Evolutionary conservation across 2,113 vertebrate genomes (phyloP), one percentile per base, ranked within the genome.

Genomic region (Cavia aperea): DNA sequence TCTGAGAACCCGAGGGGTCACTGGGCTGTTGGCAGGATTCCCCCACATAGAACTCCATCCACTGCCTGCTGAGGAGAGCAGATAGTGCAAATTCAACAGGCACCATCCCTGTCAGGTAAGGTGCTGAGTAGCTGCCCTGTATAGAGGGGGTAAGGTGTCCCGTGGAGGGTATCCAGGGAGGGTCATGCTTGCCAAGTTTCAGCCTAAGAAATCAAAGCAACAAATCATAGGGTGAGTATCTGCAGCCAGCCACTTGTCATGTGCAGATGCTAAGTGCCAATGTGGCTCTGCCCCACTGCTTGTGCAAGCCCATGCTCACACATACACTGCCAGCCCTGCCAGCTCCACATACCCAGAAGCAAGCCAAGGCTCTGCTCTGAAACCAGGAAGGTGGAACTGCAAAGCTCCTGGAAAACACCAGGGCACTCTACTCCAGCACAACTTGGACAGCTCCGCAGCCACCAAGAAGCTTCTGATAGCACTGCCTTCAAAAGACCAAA

Each of bases 21-120:
- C 85, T 49, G 10, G 88, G 87, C 81, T 92, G 91, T 77, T 87
- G 58, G 6, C 0, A 93, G 86, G 92, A 62, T 24, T 92, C 81
- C 65, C 77, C 21, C 43, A 0, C 39, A 39, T 39, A 39, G 10
- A 13, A 31, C 62, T 93, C 94, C 66, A 5, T 54, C 90, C 77
- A 0, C 1, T 18, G 49, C 92, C 95, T 97, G 96, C 96, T 96
- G 88, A 39, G 95, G 96, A 98, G 97, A 97, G 39, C 39, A 39
- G 93, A 93, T 96, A 97, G 94, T 94, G 94, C 96, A 95, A 73
- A 98, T 99, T 99, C 98, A 99, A 99, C 99, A 96, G 99, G 98
- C 97, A 99, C 99, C 99, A 99, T 99, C 95, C 99, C 99, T 96
- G 99, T 98, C 97, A 99, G 98, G 99, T 98, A 13, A 99, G 98